Percentiles rank a stretch among this genome's conserved stretches.
phyloP scores from a whole-genome alignment of 2,797 vertebrate genomes.

The Notolabrus celidotus region DNA sequence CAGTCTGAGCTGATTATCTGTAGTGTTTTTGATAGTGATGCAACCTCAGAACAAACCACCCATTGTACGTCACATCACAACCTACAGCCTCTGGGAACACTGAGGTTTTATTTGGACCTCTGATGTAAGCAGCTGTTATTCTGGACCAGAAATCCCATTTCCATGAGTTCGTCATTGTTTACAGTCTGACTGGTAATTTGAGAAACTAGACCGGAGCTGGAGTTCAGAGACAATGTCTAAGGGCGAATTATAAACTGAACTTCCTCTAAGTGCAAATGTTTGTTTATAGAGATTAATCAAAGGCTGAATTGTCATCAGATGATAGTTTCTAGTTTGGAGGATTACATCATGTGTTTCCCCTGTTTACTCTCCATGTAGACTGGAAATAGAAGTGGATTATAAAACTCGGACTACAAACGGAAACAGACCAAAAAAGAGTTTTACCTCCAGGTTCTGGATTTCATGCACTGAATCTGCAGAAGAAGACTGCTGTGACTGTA shows the following conservation, averaged over 20 bases:
- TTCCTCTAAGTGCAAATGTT: too few species aligned
- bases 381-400: too few species aligned
- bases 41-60: background rate
- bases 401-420: too few species aligned
- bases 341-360: background rate
- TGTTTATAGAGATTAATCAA: too few species aligned
- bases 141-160: background rate
- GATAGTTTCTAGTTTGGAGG: background rate
- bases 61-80: background rate
- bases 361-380: background rate
- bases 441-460: too few species aligned
- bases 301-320: background rate
- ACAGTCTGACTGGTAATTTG: background rate
- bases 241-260: too few species aligned
- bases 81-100: background rate
- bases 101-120: background rate
- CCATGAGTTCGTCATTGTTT: background rate
- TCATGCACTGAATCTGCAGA: too few species aligned
- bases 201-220: too few species aligned
- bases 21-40: background rate
- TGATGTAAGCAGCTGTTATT: background rate
- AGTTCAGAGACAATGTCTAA: too few species aligned
- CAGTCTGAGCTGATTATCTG: background rate
- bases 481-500: too few species aligned
- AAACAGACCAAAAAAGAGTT: too few species aligned